Evolutionary conservation across 2,888 invertebrate species (phyloP), one percentile per base, ranked within the genome.

Genomic region (Leuctra nigra): DNA sequence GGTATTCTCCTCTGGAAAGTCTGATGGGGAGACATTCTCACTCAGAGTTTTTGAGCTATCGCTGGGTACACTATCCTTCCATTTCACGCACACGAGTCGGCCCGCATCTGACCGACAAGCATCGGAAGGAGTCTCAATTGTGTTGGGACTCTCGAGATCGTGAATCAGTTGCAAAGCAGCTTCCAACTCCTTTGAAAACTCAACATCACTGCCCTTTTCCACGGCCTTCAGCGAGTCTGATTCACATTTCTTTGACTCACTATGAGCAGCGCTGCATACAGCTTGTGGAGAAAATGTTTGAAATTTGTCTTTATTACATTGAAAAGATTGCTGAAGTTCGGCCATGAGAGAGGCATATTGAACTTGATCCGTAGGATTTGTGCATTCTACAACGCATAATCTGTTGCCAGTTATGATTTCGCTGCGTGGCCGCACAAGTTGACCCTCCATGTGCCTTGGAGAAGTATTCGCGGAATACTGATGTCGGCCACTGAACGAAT

Each of bases 311-410:
- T 73, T 73, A 61, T 74, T 74, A 53, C 64, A 67, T 4, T 68
- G 69, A 50, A 76, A 72, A 11, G 74, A 73, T 54, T 70, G 71
- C 57, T 75, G 73, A 36, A 76, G 66, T 64, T 77, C 76, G 58
- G 73, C 71, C 72, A 76, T 73, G 25, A 76, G 64, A 20, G 75
- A 75, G 4, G 75, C 76, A 62, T 76, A 75, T 61, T 75, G 75
- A 20, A 73, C 73, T 59, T 73, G 57, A 16, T 60, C 60, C 7
- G 47, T 52, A 7, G 41, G 25, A 47, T 57, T 50, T 6, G 23
- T 13, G 33, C 35, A 33, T 16, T 50, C 50, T 9, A 35, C 50
- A 4, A 50, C 22, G 35, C 50, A 50, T 20, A 50, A 11, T 22
- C 50, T 33, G 9, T 48, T 25, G 14, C 55, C 57, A 22, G 55